phyloP scores from a whole-genome alignment of 2,888 invertebrate species.

The Argyresthia goedartella region DNA sequence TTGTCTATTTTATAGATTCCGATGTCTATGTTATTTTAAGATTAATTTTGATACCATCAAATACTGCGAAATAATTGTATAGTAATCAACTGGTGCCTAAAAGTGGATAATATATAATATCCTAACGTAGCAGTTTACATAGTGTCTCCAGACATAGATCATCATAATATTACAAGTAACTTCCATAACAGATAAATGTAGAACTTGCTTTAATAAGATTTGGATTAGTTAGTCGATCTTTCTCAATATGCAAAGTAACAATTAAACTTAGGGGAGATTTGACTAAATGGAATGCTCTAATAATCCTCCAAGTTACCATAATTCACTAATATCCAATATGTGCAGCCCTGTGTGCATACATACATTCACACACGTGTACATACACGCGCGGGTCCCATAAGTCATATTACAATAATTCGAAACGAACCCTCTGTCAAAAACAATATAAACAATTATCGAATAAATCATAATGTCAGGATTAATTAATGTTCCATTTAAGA shows the following conservation, averaged over 20 bases:
- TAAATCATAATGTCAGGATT: conserved; percentile 2
- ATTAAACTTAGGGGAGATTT: conserved; percentile 26
- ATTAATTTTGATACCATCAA: background rate
- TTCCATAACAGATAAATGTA: no score
- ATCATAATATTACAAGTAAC: conserved; percentile 39
- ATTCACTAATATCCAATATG: conserved; percentile 8
- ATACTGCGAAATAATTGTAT: background rate
- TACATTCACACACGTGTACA: no score
- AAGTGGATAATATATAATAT: background rate
- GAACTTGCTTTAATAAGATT: no score
- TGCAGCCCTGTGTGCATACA: background rate
- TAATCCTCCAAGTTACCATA: conserved; percentile 31
- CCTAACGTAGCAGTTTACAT: background rate
- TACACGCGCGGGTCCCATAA: no score
- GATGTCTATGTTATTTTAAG: no score
- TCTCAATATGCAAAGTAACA: conserved; percentile 25
- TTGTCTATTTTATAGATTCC: conserved; percentile 4
- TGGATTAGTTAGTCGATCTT: no score
- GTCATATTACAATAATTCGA: no score
- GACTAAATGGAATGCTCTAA: conserved; percentile 54
- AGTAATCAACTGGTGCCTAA: background rate
- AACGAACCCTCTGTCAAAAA: background rate
- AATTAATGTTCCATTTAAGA: conserved; percentile 1
- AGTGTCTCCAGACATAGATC: conserved; percentile 16
- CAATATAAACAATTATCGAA: background rate